Conservation (phyloP, 2,113 vertebrate genomes). For the Plecturocebus donacophilus region DNA sequence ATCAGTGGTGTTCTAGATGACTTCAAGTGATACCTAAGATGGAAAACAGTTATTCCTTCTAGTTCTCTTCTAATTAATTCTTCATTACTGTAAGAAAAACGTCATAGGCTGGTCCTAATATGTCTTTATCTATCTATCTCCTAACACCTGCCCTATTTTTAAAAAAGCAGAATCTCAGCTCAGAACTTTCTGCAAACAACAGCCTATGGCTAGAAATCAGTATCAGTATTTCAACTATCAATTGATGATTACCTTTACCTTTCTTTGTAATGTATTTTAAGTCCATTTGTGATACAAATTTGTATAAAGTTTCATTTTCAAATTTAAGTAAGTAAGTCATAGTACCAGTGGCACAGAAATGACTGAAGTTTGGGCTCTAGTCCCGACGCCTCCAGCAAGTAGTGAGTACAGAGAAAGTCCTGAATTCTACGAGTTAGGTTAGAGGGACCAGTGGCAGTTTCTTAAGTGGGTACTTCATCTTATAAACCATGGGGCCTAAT, state of each 20-base stretch:
- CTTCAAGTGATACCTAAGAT: not conserved
- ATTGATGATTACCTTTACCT: not conserved
- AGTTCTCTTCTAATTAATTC: not conserved
- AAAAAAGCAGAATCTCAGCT: not conserved
- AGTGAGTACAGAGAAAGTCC: not conserved
- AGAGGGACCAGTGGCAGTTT: too few relatives aligned
- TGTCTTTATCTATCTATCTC: not conserved
- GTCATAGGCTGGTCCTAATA: not conserved
- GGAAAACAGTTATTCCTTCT: not conserved
- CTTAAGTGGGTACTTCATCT: not conserved
- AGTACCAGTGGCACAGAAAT: not conserved
- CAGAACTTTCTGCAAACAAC: not conserved
- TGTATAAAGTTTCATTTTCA: not conserved
- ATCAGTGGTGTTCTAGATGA: not conserved
- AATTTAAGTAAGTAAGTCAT: not conserved
- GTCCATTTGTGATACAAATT: too few relatives aligned
- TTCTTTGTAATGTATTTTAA: not conserved
- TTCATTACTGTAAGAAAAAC: constrained; percentile 13
- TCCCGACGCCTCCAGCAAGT: not conserved
- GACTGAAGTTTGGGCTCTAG: not conserved
- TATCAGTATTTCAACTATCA: not conserved
- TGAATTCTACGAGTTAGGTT: not conserved
- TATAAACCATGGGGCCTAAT: not conserved
- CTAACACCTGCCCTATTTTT: not conserved
- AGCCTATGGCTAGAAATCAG: not conserved